phyloP scores from a whole-genome alignment of 2,113 vertebrate genomes.

The Proteles cristata region DNA sequence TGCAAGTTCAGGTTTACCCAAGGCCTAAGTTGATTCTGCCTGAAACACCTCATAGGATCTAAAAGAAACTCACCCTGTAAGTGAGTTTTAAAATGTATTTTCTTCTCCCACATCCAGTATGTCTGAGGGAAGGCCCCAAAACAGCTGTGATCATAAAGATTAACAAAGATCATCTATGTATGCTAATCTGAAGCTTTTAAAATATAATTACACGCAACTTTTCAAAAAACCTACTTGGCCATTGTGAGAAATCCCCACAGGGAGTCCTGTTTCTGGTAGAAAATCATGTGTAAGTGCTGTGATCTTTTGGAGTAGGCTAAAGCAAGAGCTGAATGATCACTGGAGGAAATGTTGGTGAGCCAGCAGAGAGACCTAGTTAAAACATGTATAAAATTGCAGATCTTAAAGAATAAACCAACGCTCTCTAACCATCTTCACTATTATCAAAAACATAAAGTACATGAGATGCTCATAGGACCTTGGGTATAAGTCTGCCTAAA shows the following conservation, averaged over 20 bases:
- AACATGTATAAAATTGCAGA: not conserved
- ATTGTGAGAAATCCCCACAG: not conserved
- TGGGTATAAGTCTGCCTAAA: not conserved
- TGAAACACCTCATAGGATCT: not conserved
- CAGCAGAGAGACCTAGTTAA: not conserved
- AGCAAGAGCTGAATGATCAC: not conserved
- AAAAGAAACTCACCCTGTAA: not conserved
- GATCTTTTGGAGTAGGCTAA: not conserved
- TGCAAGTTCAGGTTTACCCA: not conserved
- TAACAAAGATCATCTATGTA: not conserved
- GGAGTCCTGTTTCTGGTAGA: not conserved
- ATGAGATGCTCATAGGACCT: not conserved
- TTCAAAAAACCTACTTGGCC: not conserved
- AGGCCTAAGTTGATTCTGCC: not conserved
- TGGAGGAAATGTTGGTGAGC: not conserved
- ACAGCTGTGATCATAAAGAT: slow-evolving; percentile 43
- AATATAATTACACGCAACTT: not conserved
- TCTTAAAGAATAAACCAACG: not conserved
- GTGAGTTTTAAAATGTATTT: not conserved
- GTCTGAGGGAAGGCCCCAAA: not conserved
- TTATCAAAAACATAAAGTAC: not conserved
- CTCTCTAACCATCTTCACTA: not conserved
- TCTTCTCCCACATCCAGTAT: not conserved
- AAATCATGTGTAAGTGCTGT: not conserved
- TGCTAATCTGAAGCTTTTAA: not conserved